phyloP scores from a whole-genome alignment of 2,888 invertebrate genomes.

The Tortricodes alternella region DNA sequence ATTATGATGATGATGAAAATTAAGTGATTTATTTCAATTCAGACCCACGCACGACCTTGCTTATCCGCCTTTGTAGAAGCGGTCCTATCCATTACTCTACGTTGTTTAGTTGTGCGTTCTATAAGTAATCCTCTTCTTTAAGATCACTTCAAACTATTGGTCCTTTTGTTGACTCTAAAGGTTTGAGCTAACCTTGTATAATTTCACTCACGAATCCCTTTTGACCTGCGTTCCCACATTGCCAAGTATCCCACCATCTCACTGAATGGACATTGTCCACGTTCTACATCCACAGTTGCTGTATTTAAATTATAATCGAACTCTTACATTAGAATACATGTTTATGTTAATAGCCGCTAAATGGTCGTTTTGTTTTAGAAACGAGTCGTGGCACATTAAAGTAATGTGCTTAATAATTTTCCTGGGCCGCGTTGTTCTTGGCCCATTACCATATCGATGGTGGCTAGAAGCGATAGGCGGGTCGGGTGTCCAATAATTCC shows the following conservation, averaged over 20 bases:
- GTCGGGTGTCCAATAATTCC: constrained; percentile 13
- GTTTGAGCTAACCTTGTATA: too few species aligned
- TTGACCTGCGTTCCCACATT: not conserved
- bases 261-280: not conserved
- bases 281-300: constrained; percentile 33
- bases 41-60: too few species aligned
- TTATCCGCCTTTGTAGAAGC: too few species aligned
- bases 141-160: too few species aligned
- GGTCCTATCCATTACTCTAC: too few species aligned
- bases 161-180: too few species aligned
- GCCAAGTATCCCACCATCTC: not conserved
- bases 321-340: constrained; percentile 36
- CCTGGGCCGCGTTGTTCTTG: constrained; percentile 30
- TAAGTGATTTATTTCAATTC: too few species aligned
- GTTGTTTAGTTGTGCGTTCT: too few species aligned
- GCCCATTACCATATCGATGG: constrained; percentile 41
- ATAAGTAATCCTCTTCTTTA: too few species aligned
- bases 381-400: constrained; percentile 49
- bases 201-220: not conserved
- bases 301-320: constrained; percentile 34
- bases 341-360: constrained; percentile 43
- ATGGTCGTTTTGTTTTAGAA: constrained; percentile 37
- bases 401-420: constrained; percentile 52
- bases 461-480: constrained; percentile 24
- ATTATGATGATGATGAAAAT: too few species aligned